Base-by-base conservation (phyloP, 1,140 invertebrate species). In the Aradophagus sp. region DNA sequence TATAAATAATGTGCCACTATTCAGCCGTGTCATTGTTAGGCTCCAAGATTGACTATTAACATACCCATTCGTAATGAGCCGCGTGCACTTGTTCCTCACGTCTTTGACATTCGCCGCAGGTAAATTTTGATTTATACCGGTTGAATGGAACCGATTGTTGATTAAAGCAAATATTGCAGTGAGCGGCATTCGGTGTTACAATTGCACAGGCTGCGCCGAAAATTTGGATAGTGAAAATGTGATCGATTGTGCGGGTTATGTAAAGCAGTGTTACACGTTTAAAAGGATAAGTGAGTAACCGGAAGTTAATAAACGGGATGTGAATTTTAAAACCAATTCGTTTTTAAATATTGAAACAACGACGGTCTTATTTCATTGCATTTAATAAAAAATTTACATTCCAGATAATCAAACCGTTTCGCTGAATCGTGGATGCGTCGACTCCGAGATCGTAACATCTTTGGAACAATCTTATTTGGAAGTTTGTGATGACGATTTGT, bases 401-500 rank as follows among this genome's bases (percentile, higher is more conserved):
- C 11, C 14, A 56, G 53, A 5, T 10, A 26, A 56, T 27, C 35
- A 23, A 11, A 26, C 19, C 5, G 11, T 5, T 27, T 16, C 11
- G 2, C 7, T 36, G 8, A 36, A 27, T 5, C 31, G 41, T 11
- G 20, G 39, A 11, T 36, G 39, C 10, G 31, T 8, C 0, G 34
- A 58, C 8, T 13, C 17, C 8, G 11, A 13, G 16, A 15, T 4
- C 15, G 42, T 27, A 36, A 3, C 3, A 13, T 5, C 5, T 20
- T 34, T 35, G 4, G 16, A 58, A 27, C 19, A 47, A 31, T 27
- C 34, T 29, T 2, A 10, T 13, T 20, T 58, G 20, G 12, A 58
- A 5, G 34, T 50, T 35, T 50, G 45, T 17, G 29, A 61, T 2
- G 20, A 36, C 35, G 38, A 61, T 23, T 17, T 41, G 12, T 61